Conservation (phyloP, 2,888 invertebrate genomes). For the Hyppa rectilinea region DNA sequence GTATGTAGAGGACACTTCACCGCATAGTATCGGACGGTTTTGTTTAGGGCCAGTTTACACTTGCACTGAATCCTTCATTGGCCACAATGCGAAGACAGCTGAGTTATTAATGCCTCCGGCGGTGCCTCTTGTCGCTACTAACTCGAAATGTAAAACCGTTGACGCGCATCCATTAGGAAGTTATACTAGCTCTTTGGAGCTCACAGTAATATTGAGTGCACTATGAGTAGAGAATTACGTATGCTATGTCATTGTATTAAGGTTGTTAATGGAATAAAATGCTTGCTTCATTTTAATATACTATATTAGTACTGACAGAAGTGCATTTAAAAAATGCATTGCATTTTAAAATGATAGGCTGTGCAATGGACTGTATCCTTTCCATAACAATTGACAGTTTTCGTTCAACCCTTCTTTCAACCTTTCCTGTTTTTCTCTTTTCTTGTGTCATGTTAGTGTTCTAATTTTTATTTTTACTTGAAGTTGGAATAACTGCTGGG, state of each 20-base stretch:
- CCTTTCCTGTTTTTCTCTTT: conserved; percentile 2
- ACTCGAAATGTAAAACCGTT: conserved; percentile 67
- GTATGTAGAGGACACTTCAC: conserved; percentile 72
- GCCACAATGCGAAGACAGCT: conserved; percentile 71
- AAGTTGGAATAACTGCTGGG: not conserved
- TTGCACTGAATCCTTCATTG: conserved; percentile 78
- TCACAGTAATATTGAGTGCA: not conserved
- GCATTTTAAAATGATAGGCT: not conserved
- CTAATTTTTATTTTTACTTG: not conserved
- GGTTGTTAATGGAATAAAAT: too few species aligned
- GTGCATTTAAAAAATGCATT: too few species aligned
- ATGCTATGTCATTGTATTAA: too few species aligned
- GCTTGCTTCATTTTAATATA: too few species aligned
- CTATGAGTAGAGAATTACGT: not conserved
- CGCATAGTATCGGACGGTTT: conserved; percentile 60
- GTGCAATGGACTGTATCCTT: conserved; percentile 1
- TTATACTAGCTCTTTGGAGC: not conserved
- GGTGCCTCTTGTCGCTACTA: conserved; percentile 69
- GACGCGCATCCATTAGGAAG: conserved; percentile 55
- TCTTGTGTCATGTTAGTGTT: not conserved
- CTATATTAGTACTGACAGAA: too few species aligned
- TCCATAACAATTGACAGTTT: conserved; percentile 32
- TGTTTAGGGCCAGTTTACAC: conserved; percentile 73
- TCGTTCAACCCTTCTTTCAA: conserved; percentile 27
- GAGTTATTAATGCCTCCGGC: conserved; percentile 79